phyloP scores from a whole-genome alignment of 2,113 vertebrate genomes.

The Clarias batrachus region DNA sequence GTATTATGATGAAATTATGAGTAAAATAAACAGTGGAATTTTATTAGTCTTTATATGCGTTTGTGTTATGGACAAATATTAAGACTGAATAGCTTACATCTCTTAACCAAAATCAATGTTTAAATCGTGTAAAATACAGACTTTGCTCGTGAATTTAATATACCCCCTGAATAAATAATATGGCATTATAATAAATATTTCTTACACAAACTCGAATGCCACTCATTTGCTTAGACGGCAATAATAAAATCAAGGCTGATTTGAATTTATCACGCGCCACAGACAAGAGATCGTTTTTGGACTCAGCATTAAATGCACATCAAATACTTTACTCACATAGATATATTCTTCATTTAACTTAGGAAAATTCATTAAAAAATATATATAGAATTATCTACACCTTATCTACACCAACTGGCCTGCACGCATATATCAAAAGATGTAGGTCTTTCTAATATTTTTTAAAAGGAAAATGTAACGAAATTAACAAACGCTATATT shows the following conservation, averaged over 20 bases:
- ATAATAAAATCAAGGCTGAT: constrained; percentile 22
- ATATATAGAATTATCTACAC: background rate
- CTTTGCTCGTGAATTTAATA: background rate
- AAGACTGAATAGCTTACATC: background rate
- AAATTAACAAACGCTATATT: background rate
- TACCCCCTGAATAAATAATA: background rate
- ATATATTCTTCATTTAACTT: background rate
- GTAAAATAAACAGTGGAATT: background rate
- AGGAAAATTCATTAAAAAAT: background rate
- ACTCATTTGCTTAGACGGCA: constrained; percentile 16
- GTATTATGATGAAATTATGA: background rate
- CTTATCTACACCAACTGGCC: background rate
- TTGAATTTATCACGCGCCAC: constrained; percentile 13
- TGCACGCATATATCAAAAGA: background rate
- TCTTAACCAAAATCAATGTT: background rate
- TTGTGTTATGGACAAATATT: background rate
- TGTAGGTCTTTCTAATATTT: background rate
- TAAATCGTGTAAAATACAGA: background rate
- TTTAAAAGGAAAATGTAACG: background rate
- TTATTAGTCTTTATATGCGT: background rate
- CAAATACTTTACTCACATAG: background rate
- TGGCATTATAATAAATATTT: background rate
- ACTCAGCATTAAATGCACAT: background rate
- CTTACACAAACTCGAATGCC: background rate
- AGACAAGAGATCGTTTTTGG: background rate